Percentiles rank a stretch among this genome's conserved stretches.
phyloP scores from a whole-genome alignment of 2,797 vertebrate species.

The Pteronotus mesoamericanus region DNA sequence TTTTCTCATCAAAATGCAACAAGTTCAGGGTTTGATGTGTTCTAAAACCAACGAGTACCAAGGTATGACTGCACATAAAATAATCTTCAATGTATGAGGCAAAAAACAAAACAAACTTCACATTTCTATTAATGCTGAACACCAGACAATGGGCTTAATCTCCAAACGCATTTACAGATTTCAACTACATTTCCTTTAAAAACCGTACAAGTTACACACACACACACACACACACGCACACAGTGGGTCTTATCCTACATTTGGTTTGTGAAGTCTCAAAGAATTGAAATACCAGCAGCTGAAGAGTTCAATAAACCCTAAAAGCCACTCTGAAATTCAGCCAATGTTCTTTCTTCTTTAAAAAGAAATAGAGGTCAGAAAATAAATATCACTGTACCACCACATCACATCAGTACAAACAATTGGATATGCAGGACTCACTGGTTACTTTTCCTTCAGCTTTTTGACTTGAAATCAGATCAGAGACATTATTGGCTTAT shows the following conservation, averaged over 20 bases:
- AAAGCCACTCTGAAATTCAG: conserved; percentile 37
- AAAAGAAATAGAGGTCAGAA: background rate
- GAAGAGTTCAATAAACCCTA: conserved; percentile 11
- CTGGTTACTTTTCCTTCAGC: background rate
- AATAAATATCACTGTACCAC: background rate
- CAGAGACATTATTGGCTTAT: conserved; percentile 39
- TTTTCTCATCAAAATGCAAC: background rate
- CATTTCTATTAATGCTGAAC: background rate
- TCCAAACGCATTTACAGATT: conserved; percentile 3
- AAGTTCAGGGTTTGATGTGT: background rate
- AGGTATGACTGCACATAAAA: background rate
- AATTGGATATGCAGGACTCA: background rate
- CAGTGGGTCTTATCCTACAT: background rate
- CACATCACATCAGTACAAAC: background rate
- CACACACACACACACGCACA: background rate
- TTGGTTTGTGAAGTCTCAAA: background rate
- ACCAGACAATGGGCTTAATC: background rate
- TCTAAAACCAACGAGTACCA: background rate
- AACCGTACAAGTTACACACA: background rate
- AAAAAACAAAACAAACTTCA: background rate
- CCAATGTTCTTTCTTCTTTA: background rate
- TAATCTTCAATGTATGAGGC: background rate
- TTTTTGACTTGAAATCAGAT: conserved; percentile 42
- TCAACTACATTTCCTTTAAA: background rate
- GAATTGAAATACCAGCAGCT: background rate